Conservation (phyloP, 2,113 vertebrate species). For the Ammodytes marinus region DNA sequence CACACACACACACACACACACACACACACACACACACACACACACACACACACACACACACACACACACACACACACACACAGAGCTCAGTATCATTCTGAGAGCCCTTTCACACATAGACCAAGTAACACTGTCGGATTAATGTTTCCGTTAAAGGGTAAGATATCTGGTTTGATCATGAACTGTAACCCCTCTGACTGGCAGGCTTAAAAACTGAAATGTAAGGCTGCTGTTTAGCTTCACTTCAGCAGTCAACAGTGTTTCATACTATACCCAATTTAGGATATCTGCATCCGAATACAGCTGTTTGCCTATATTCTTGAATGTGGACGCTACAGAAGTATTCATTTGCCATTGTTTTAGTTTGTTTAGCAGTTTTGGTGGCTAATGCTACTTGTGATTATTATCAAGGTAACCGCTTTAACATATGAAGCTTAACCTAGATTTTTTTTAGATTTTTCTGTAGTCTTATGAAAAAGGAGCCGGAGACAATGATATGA, state of each 20-base stretch:
- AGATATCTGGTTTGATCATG: conserved; percentile 31
- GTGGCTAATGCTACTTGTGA: neutral
- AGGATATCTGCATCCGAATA: neutral
- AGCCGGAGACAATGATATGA: neutral
- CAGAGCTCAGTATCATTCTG: conserved; percentile 67
- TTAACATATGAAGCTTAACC: neutral
- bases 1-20: neutral
- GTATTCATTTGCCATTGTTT: neutral
- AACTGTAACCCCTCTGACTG: conserved; percentile 25
- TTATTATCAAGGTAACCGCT: neutral
- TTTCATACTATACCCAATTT: too few species aligned
- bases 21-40: neutral
- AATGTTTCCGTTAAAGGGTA: conserved; percentile 49
- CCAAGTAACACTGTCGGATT: conserved; percentile 43
- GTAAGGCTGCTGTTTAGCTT: neutral
- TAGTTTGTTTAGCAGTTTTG: neutral
- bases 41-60: conserved; percentile 1
- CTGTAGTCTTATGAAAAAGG: neutral
- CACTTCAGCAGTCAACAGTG: neutral
- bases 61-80: neutral
- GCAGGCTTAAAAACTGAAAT: conserved; percentile 13
- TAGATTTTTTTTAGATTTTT: neutral
- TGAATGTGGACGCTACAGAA: neutral
- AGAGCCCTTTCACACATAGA: conserved; percentile 48
- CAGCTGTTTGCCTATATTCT: neutral